phyloP scores from a whole-genome alignment of 2,888 invertebrate genomes.

The Acheta domesticus region DNA sequence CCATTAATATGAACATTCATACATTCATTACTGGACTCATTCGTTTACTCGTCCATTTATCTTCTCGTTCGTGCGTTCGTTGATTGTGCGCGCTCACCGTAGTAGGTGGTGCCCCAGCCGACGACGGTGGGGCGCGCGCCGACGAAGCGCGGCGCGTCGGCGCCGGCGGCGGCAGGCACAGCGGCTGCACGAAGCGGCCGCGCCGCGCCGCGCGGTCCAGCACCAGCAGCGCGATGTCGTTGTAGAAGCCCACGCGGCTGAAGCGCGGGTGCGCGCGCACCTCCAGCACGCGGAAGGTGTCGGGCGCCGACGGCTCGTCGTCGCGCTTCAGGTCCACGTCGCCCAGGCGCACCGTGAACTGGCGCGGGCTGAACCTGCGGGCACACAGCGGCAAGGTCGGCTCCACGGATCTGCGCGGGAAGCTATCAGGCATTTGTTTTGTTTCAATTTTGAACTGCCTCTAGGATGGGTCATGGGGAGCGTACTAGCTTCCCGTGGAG shows the following conservation, averaged over 20 bases:
- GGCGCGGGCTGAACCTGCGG: conserved; percentile 78
- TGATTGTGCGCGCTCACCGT: conserved; percentile 52
- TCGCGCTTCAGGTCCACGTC: conserved; percentile 82
- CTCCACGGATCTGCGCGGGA: no score
- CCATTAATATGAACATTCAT: no score
- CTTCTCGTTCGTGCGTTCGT: no score
- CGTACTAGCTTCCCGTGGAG: no score
- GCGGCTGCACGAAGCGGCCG: conserved; percentile 80
- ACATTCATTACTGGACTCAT: no score
- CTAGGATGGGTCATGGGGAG: no score
- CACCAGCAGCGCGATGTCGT: conserved; percentile 85
- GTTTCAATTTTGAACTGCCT: no score
- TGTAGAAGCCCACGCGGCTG: conserved; percentile 87
- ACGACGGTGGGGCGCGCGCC: conserved; percentile 80
- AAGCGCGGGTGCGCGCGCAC: conserved; percentile 82
- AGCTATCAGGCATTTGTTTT: no score
- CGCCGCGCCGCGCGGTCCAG: conserved; percentile 70
- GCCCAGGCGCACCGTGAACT: conserved; percentile 84
- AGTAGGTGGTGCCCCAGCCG: conserved; percentile 89
- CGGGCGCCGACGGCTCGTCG: conserved; percentile 80
- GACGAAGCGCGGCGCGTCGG: conserved; percentile 59
- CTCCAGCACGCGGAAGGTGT: conserved; percentile 71
- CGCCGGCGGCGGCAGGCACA: conserved; percentile 71
- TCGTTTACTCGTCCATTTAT: no score
- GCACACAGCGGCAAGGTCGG: not conserved